Evolutionary conservation across 2,797 vertebrate species (phyloP), one percentile per base, ranked within the genome.

Genomic region (Hirundo rustica): DNA sequence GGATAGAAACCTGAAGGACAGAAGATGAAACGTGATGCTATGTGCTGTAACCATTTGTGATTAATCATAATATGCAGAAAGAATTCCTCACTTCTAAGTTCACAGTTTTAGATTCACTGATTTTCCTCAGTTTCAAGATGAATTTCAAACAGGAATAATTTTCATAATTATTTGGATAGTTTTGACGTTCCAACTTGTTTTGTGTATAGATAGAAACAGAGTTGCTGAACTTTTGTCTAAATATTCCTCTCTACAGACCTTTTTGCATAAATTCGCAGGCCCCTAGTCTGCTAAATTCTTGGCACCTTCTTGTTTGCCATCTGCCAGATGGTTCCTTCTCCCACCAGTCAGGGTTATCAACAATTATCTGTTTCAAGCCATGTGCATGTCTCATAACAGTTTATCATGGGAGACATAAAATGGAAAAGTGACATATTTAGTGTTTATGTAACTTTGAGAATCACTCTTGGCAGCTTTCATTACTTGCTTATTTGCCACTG

Each of bases 291-390:
- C 61, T 85, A 45, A 94, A 83, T 89, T 93, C 86, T 95, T 96
- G 81, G 81, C 91, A 83, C 68, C 54, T 87, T 87, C 84, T 74
- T 89, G 32, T 78, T 95, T 94, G 94, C 75, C 65, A 80, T 85
- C 87, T 96, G 91, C 75, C 94, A 95, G 91, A 95, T 95, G 95
- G 89, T 68, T 91, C 65, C 74, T 96, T 89, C 86, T 94, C 84
- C 86, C 91, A 96, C 93, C 44, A 95, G 92, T 87, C 82, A 78
- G 86, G 79, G 92, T 92, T 95, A 97, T 93, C 89, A 93, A 88
- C 83, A 94, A 82, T 87, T 87, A 92, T 88, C 66, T 93, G 72
- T 94, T 94, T 51, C 72, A 83, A 91, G 65, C 81, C 38, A 45
- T 85, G 91, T 92, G 68, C 27, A 16, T 66, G 38, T 75, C 71